Evolutionary conservation across 2,888 invertebrate genomes (phyloP), one percentile per base, ranked within the genome.

Genomic region (Hydroisotoma schaefferi): DNA sequence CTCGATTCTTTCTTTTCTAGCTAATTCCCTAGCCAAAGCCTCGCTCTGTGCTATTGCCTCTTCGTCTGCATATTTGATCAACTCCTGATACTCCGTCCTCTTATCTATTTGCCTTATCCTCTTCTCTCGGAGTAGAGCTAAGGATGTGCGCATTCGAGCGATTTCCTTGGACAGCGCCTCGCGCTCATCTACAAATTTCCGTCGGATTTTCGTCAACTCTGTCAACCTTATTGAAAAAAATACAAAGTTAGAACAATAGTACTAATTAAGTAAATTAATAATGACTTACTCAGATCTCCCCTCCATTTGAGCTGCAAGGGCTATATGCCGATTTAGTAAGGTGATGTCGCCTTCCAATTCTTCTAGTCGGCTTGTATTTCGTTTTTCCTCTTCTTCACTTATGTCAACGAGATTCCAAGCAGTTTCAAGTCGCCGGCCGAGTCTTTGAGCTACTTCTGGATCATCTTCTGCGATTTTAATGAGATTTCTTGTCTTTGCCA

Each of bases 401-500:
- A 59, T 52, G 43, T 70, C 69, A 15, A 65, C 68, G 23, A 67
- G 47, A 23, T 63, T 58, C 69, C 69, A 70, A 2, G 68, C 67
- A 23, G 53, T 56, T 56, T 69, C 68, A 8, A 72, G 59, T 22
- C 59, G 37, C 3, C 22, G 18, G 15, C 65, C 65, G 8, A 72
- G 55, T n/a, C 51, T 57, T 12, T 48, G 33, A 8, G 65, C 59
- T 1, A 66, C 49, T 25, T 61, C 61, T 20, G 66, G 61, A 54
- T 72, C 61, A 43, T 70, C 67, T 43, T 70, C 66, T 0, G 70
- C 68, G n/a, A 72, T 49, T 48, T 65, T 58, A 4, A 70, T 67
- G 18, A 72, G 51, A 25, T 51, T 57, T 56, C 59, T 48, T 2
- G 56, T 61, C 51, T 59, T 60, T 6, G 67, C 61, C 61, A 63